phyloP scores from a whole-genome alignment of 2,113 vertebrate genomes.

The Suricata suricatta region DNA sequence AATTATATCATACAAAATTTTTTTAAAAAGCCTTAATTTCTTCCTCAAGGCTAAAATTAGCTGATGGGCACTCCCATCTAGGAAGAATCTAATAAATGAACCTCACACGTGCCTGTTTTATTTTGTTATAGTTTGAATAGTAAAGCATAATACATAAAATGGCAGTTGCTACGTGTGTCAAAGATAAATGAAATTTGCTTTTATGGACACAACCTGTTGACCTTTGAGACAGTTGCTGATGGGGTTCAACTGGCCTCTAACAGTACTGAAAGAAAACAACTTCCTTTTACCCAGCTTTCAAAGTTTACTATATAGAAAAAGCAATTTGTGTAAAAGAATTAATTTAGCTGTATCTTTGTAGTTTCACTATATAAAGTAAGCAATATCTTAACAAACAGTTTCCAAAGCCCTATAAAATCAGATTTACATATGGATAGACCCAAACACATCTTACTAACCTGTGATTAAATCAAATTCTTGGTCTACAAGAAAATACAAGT shows the following conservation, averaged over 20 bases:
- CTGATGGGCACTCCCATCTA: neutral
- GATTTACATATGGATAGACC: neutral
- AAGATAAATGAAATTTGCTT: conserved; percentile 46
- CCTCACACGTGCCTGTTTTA: neutral
- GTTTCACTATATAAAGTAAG: neutral
- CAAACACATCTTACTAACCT: neutral
- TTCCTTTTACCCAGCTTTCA: neutral
- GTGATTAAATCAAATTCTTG: neutral
- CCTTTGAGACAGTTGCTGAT: conserved; percentile 16
- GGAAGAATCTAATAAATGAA: neutral
- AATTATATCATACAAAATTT: neutral
- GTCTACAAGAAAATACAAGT: neutral
- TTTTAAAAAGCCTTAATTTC: neutral
- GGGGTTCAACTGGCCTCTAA: neutral
- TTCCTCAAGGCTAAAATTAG: neutral
- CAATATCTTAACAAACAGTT: neutral
- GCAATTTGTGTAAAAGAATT: neutral
- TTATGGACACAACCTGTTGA: neutral
- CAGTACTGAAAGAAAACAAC: neutral
- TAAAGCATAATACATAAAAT: conserved; percentile 5
- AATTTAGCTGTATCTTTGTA: neutral
- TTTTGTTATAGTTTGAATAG: neutral
- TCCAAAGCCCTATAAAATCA: neutral
- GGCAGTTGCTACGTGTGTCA: neutral
- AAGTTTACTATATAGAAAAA: neutral